Base-by-base conservation (phyloP, 2,113 vertebrate genomes). In the Tyto alba region DNA sequence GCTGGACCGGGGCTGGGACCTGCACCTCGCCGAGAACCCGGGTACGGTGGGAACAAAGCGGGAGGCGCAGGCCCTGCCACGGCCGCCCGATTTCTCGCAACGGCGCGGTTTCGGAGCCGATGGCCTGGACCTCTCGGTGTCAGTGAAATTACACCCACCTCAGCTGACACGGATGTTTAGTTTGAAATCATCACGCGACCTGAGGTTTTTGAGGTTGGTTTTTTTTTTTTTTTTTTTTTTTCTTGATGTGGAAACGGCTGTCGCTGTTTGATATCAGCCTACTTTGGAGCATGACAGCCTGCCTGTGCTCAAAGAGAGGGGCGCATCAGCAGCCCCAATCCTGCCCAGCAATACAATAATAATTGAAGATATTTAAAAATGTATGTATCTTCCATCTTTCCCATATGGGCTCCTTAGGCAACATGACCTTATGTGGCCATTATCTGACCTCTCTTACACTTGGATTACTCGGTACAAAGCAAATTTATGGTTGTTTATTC, bases 401-500 rank as follows among this genome's bases (percentile, higher is more conserved):
- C 97, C 96, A 96, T 97, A 95, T 96, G 95, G 93, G 95, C 92
- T 96, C 96, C 96, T 97, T 96, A 96, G 97, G 97, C 97, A 95
- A 97, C 95, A 95, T 98, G 98, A 98, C 98, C 98, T 98, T 97
- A 83, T 94, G 98, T 98, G 98, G 98, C 98, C 97, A 97, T 97
- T 97, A 92, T 94, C 94, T 98, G 98, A 98, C 98, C 98, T 98
- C 93, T 96, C 98, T 98, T 98, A 97, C 98, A 98, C 98, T 98
- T 93, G 98, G 98, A 98, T 99, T 98, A 97, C 98, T 96, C 32
- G 13, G 94, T 97, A 98, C 97, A 98, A 98, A 98, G 98, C 97
- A 96, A 96, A 98, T 98, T 98, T 98, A 98, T 97, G 96, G 96
- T 97, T 98, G 98, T 98, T 98, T 98, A 98, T 98, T 98, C 98